phyloP scores from a whole-genome alignment of 1,140 invertebrate genomes.

The Littorina saxatilis region DNA sequence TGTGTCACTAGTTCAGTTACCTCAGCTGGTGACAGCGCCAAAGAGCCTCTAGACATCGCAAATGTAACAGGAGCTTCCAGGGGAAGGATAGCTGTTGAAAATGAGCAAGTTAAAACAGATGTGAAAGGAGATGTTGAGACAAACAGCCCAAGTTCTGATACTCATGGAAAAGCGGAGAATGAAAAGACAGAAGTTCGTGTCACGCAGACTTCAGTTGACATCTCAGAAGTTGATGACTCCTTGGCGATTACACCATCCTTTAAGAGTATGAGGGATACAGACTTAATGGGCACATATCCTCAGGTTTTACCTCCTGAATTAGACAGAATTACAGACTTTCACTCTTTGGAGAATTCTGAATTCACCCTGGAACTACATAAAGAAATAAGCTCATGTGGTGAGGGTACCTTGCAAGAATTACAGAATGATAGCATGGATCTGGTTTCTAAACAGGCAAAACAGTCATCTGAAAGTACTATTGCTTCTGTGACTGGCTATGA shows the following conservation, averaged over 20 bases:
- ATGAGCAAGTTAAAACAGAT: no score
- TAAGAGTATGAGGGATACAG: neutral
- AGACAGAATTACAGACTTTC: neutral
- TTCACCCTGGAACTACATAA: constrained; percentile 6
- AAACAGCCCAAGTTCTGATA: no score
- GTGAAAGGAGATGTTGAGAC: no score
- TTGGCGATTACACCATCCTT: constrained; percentile 35
- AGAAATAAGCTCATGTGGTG: neutral
- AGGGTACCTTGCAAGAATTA: neutral
- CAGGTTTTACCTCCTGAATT: no score
- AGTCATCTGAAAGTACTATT: neutral
- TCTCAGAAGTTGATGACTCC: constrained; percentile 10
- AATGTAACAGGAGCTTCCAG: no score
- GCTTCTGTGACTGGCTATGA: neutral
- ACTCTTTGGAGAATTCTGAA: neutral
- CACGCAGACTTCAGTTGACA: neutral
- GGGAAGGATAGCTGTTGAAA: no score
- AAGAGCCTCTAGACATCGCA: no score
- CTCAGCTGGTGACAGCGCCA: no score
- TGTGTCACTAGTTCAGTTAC: neutral
- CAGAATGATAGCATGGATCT: neutral
- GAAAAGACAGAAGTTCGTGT: neutral
- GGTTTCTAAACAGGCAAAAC: neutral
- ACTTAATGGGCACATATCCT: neutral
- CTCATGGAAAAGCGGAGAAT: no score